Conservation (phyloP, 2,888 invertebrate species). For the Dasypogon diadema region DNA sequence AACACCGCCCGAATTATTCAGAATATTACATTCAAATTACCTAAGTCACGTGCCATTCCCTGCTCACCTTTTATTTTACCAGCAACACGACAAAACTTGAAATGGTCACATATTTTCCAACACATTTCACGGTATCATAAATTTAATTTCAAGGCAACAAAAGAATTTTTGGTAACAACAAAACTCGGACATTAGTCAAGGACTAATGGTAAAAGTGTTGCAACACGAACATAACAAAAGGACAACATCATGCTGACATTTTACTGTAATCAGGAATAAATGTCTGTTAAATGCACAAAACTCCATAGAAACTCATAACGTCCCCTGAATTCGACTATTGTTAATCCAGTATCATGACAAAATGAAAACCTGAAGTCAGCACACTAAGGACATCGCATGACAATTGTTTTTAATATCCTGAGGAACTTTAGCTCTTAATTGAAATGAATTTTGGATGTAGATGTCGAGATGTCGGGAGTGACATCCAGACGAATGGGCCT, state of each 20-base stretch:
- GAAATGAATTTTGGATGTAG: neutral
- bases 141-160: neutral
- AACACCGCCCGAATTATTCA: neutral
- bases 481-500: neutral
- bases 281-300: too few relatives aligned
- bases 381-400: slow-evolving; percentile 7
- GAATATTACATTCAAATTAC: slow-evolving; percentile 1
- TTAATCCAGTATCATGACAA: neutral
- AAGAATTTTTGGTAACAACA: neutral
- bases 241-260: neutral
- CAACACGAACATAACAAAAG: slow-evolving; percentile 8
- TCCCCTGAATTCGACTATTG: neutral
- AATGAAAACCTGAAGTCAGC: neutral
- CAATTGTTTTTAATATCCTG: slow-evolving; percentile 16
- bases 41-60: neutral
- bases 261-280: neutral
- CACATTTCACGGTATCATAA: slow-evolving; percentile 6
- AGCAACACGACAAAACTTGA: neutral
- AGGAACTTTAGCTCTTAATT: neutral
- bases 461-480: neutral
- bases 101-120: neutral
- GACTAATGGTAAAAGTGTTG: slow-evolving; percentile 10
- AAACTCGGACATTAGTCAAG: slow-evolving; percentile 4
- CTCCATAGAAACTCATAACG: too few relatives aligned
- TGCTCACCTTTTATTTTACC: slow-evolving; percentile 4